These are phyloP conservation scores for Microctenopoma steveboyesi DNA, from an alignment of 2,797 vertebrate genomes.

Conservation along the genomic window DNA sequence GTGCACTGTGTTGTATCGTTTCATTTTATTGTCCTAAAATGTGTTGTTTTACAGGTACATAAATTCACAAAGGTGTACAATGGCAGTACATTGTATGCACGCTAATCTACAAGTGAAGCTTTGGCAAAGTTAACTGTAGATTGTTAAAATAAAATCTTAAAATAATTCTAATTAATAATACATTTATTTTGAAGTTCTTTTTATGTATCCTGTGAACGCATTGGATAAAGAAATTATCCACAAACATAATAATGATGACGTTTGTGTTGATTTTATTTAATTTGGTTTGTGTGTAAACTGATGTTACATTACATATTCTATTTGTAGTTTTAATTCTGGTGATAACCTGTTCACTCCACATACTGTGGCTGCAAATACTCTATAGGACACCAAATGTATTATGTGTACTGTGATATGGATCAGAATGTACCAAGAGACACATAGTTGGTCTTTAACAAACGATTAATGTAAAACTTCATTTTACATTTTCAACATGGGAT, in stretches of 20 bases:
- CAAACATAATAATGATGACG: neutral
- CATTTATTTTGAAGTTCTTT: neutral
- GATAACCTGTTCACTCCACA: too few relatives aligned
- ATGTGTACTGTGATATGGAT: too few relatives aligned
- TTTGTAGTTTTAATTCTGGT: neutral
- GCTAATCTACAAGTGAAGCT: neutral
- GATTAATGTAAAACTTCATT: too few relatives aligned
- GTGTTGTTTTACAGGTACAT: neutral
- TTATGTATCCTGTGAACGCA: neutral
- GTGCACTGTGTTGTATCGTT: slow-evolving; percentile 3
- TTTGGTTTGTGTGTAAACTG: too few relatives aligned
- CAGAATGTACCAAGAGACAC: too few relatives aligned
- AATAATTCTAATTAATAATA: neutral
- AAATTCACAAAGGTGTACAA: neutral
- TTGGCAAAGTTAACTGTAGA: neutral
- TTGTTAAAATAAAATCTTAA: neutral
- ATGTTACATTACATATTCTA: neutral
- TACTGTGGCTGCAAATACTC: neutral
- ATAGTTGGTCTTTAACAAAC: too few relatives aligned
- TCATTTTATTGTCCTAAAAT: slow-evolving; percentile 1
- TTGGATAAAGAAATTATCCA: neutral
- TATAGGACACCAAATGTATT: too few relatives aligned
- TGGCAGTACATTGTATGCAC: neutral
- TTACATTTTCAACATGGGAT: neutral
- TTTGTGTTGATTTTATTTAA: too few relatives aligned